These are phyloP conservation scores for Oeneis ivallda DNA, from an alignment of 2,888 invertebrate species.

Conservation along the genomic window DNA sequence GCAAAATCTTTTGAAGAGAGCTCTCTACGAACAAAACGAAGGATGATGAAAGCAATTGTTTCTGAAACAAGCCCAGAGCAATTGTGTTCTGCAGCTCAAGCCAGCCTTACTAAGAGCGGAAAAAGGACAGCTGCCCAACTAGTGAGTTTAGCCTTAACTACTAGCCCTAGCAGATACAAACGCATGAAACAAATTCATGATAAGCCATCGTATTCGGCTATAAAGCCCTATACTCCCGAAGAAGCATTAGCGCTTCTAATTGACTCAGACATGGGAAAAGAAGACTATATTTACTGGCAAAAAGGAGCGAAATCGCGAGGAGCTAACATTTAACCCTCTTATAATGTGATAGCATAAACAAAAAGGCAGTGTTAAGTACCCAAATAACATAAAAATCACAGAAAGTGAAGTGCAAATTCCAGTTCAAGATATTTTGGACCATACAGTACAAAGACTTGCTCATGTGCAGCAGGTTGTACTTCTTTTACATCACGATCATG, in stretches of 20 bases:
- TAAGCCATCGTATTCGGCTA: not conserved
- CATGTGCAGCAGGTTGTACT: constrained; percentile 23
- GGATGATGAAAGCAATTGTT: not conserved
- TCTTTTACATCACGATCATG: constrained; percentile 15
- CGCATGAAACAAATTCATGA: not conserved
- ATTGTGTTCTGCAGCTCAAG: not conserved
- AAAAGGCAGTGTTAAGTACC: not conserved
- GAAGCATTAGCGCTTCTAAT: too few relatives aligned
- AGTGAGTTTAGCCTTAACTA: not conserved
- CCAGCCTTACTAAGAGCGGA: not conserved
- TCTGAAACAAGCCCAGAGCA: not conserved
- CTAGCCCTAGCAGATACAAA: not conserved
- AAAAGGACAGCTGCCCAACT: constrained; percentile 1
- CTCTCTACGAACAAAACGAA: too few relatives aligned
- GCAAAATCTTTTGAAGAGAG: constrained; percentile 1
- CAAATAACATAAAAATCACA: not conserved
- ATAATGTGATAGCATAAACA: not conserved
- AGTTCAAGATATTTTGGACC: constrained; percentile 17
- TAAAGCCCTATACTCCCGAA: not conserved
- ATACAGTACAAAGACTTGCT: constrained; percentile 20
- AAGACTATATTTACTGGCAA: not conserved
- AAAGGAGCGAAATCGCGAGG: not conserved
- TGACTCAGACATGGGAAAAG: constrained; percentile 1
- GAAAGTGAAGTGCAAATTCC: not conserved
- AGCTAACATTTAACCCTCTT: not conserved